A percentile compares a stretch with the other conserved stretches of the same genome.
phyloP scores from a whole-genome alignment of 2,888 invertebrate genomes.

The Galeopsomyia nigrocyanea region DNA sequence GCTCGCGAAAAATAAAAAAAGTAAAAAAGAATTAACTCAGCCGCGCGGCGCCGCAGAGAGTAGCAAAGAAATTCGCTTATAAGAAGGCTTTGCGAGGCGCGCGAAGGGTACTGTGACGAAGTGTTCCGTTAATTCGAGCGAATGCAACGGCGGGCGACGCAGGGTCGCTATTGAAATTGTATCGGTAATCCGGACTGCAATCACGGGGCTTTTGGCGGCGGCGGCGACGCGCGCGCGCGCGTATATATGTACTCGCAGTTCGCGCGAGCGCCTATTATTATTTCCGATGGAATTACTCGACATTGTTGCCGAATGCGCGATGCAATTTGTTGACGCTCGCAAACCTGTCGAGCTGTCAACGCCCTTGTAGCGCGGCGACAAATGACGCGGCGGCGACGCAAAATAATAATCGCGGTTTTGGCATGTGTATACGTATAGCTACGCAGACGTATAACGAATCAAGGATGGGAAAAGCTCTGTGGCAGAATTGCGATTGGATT shows the following conservation, averaged over 20 bases:
- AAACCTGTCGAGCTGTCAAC: constrained; percentile 27
- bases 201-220: neutral
- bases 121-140: too few relatives aligned
- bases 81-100: neutral
- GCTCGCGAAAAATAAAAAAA: too few relatives aligned
- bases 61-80: neutral
- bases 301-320: constrained; percentile 25
- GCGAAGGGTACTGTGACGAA: neutral
- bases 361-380: neutral
- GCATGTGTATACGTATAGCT: too few relatives aligned
- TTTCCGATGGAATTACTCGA: neutral
- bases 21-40: too few relatives aligned
- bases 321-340: constrained; percentile 19
- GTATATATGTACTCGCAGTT: constrained; percentile 34
- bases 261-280: neutral
- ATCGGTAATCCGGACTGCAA: too few relatives aligned
- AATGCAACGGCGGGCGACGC: neutral
- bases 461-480: too few relatives aligned
- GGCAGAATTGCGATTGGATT: too few relatives aligned
- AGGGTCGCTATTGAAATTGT: too few relatives aligned
- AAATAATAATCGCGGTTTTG: too few relatives aligned
- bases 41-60: too few relatives aligned
- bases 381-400: neutral
- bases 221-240: neutral
- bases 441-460: too few relatives aligned